These are phyloP conservation scores for Barbus barbus DNA, from an alignment of 2,113 vertebrate species.

Conservation along the genomic window DNA sequence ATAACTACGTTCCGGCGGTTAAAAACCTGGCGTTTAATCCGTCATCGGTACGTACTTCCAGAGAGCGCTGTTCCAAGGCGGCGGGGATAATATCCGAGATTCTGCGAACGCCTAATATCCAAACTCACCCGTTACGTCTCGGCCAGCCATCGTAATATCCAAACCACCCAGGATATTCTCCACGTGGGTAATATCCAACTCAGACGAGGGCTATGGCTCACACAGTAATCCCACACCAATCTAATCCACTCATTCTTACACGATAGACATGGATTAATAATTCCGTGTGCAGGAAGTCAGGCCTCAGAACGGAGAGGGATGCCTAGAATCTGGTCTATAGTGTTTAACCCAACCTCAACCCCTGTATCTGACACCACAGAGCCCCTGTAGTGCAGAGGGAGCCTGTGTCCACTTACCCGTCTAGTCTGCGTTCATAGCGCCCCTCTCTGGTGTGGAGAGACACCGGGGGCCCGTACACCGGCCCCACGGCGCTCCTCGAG, in stretches of 20 bases:
- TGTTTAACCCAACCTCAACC: constrained; percentile 70
- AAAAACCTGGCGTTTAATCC: constrained; percentile 47
- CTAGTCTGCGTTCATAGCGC: constrained; percentile 96
- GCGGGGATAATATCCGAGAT: constrained; percentile 56
- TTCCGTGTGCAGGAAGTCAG: constrained; percentile 69
- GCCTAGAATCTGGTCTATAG: constrained; percentile 75
- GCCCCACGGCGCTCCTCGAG: constrained; percentile 96
- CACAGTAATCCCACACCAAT: constrained; percentile 69
- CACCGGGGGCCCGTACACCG: constrained; percentile 93
- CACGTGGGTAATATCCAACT: constrained; percentile 76
- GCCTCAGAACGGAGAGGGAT: constrained; percentile 74
- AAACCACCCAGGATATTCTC: constrained; percentile 77
- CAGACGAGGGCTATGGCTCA: no score
- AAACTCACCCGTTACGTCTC: constrained; percentile 69
- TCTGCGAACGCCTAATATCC: constrained; percentile 68
- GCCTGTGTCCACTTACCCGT: constrained; percentile 84
- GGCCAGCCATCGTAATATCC: constrained; percentile 72
- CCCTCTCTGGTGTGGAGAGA: constrained; percentile 99
- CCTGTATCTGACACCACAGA: constrained; percentile 71
- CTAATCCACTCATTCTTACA: constrained; percentile 66
- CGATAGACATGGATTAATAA: constrained; percentile 65
- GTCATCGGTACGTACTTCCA: constrained; percentile 50
- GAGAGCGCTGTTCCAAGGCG: constrained; percentile 44
- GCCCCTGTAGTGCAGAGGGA: constrained; percentile 73
- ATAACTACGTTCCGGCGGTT: constrained; percentile 40